These are phyloP conservation scores for Symphodus melops DNA, from an alignment of 2,113 vertebrate genomes.

Conservation along the genomic window DNA sequence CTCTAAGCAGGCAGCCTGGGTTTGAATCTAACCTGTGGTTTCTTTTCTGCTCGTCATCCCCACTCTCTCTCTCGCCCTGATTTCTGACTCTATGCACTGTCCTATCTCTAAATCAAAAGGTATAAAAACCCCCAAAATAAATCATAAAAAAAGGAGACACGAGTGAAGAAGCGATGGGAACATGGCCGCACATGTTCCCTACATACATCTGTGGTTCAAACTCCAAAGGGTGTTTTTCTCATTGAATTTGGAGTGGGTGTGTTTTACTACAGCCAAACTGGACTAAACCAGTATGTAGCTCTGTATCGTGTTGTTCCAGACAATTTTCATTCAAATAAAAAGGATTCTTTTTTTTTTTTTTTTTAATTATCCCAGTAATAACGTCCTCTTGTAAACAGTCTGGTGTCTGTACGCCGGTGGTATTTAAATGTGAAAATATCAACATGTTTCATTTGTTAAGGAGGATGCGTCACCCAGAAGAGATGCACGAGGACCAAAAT, in stretches of 20 bases:
- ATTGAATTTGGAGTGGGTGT: not conserved
- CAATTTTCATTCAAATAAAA: slow-evolving; percentile 5
- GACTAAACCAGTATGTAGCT: slow-evolving; percentile 8
- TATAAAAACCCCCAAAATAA: not conserved
- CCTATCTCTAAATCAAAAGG: too few species aligned
- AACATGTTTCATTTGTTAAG: slow-evolving; percentile 25
- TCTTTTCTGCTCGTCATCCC: too few species aligned
- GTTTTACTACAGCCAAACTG: slow-evolving; percentile 29
- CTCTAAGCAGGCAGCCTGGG: too few species aligned
- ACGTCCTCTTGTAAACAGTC: slow-evolving; percentile 28
- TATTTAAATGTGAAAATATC: slow-evolving; percentile 13
- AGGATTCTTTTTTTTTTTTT: not conserved
- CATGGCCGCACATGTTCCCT: not conserved
- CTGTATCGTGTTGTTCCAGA: slow-evolving; percentile 17
- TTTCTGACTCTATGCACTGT: too few species aligned
- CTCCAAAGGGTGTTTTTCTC: not conserved
- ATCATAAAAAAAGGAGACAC: too few species aligned
- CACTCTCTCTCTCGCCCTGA: too few species aligned
- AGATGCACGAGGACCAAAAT: not conserved
- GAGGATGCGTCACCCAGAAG: not conserved
- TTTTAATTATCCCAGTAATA: slow-evolving; percentile 30
- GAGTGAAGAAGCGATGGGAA: too few species aligned
- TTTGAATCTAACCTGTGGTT: too few species aligned
- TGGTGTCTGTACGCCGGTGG: slow-evolving; percentile 29
- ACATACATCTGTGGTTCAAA: not conserved